Evolutionary conservation across 1,140 invertebrate species (phyloP).

Genomic region (Drosophila bifasciata): DNA sequence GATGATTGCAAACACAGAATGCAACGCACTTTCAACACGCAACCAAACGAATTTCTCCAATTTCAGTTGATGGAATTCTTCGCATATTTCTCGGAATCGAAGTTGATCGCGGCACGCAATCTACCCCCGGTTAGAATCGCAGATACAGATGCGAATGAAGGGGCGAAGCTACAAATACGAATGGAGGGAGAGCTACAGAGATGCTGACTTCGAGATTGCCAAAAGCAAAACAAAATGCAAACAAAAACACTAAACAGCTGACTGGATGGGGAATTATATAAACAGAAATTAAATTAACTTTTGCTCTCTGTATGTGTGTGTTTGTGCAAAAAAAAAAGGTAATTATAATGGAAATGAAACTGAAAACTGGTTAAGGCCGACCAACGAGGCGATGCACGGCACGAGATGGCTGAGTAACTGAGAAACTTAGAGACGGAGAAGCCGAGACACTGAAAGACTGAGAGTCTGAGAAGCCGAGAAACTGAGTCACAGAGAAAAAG

Average conservation of each 20-base stretch:
- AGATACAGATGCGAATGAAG: neutral
- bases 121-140: slow-evolving; percentile 46
- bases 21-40: slow-evolving; percentile 61
- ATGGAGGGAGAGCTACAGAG: too few species aligned
- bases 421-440: slow-evolving; percentile 29
- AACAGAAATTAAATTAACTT: slow-evolving; percentile 37
- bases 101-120: slow-evolving; percentile 40
- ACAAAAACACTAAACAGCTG: slow-evolving; percentile 76
- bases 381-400: slow-evolving; percentile 30
- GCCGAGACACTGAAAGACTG: slow-evolving; percentile 11
- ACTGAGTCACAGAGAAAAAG: too few species aligned
- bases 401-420: slow-evolving; percentile 13
- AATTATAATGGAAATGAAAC: slow-evolving; percentile 62
- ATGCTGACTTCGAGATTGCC: slow-evolving; percentile 16
- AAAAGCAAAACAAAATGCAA: slow-evolving; percentile 43
- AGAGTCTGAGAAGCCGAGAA: slow-evolving; percentile 17
- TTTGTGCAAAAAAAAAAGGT: slow-evolving; percentile 37
- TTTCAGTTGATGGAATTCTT: slow-evolving; percentile 55
- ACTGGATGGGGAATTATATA: slow-evolving; percentile 42
- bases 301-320: slow-evolving; percentile 1
- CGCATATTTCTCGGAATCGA: slow-evolving; percentile 17
- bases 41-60: slow-evolving; percentile 61
- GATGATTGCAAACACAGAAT: slow-evolving; percentile 36
- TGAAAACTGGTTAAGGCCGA: slow-evolving; percentile 63
- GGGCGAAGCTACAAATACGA: slow-evolving; percentile 39